These are phyloP conservation scores for Eupithecia subfuscata DNA, from an alignment of 2,888 invertebrate genomes.

Conservation along the genomic window DNA sequence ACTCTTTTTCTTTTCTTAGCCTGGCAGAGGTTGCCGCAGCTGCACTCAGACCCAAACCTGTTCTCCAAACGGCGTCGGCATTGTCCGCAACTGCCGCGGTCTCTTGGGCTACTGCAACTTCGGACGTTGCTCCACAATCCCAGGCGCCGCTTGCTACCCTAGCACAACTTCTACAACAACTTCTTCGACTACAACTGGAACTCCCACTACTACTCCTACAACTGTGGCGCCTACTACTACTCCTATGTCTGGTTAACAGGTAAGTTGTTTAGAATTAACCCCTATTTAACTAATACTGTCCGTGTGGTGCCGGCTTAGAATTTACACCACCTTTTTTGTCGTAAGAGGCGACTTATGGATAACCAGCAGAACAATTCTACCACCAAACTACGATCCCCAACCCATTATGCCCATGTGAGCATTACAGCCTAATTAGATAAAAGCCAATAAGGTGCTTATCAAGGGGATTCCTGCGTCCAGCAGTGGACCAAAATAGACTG, in stretches of 20 bases:
- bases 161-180: conserved; percentile 32
- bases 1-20: conserved; percentile 27
- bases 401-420: too few relatives aligned
- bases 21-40: conserved; percentile 48
- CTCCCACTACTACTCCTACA: conserved; percentile 23
- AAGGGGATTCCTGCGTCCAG: too few relatives aligned
- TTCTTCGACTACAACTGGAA: conserved; percentile 29
- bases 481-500: too few relatives aligned
- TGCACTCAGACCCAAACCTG: conserved; percentile 58
- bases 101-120: conserved; percentile 59
- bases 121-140: conserved; percentile 62
- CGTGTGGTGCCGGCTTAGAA: too few relatives aligned
- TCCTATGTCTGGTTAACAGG: conserved; percentile 1
- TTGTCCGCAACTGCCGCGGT: conserved; percentile 53
- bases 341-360: too few relatives aligned
- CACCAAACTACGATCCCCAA: too few relatives aligned
- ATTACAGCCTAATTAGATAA: too few relatives aligned
- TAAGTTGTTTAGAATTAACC: neutral
- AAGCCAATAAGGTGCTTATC: too few relatives aligned
- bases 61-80: conserved; percentile 52
- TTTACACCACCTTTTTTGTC: too few relatives aligned
- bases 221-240: conserved; percentile 23
- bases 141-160: conserved; percentile 53
- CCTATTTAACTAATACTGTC: neutral
- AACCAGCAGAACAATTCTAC: too few relatives aligned